Conservation (phyloP, 2,797 vertebrate genomes). For the Lithobates pipiens region DNA sequence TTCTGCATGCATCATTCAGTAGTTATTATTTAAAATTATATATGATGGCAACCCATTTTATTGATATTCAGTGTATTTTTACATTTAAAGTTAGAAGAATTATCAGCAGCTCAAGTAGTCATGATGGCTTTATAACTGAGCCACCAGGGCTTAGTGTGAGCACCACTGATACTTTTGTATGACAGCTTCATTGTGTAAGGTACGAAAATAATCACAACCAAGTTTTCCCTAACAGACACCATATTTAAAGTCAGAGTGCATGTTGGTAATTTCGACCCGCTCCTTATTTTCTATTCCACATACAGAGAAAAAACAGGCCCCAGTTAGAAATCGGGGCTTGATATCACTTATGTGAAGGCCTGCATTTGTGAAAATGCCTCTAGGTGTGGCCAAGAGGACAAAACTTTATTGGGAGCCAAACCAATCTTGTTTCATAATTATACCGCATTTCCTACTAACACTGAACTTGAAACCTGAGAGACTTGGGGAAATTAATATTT, state of each 20-base stretch:
- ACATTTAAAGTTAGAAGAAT: neutral
- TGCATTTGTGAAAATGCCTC: too few species aligned
- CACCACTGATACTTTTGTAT: too few species aligned
- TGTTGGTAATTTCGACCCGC: neutral
- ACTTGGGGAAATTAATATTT: too few species aligned
- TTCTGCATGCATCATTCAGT: neutral
- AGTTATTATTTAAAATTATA: neutral
- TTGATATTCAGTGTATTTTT: neutral
- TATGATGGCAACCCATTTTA: neutral
- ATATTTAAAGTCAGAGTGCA: neutral
- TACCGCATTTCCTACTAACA: too few species aligned
- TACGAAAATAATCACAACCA: neutral
- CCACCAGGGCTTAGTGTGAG: too few species aligned
- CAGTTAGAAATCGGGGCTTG: neutral
- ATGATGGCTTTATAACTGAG: neutral
- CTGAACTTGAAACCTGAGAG: too few species aligned
- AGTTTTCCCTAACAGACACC: neutral
- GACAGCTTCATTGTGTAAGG: too few species aligned
- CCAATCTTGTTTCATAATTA: too few species aligned
- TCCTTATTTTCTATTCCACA: neutral
- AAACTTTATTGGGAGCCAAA: too few species aligned
- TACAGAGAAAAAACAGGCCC: neutral
- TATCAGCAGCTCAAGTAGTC: neutral
- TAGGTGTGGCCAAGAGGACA: too few species aligned
- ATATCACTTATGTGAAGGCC: too few species aligned